These are phyloP conservation scores for Siderastrea radians DNA, from an alignment of 92 coral and sea anemone species.

Conservation along the genomic window DNA sequence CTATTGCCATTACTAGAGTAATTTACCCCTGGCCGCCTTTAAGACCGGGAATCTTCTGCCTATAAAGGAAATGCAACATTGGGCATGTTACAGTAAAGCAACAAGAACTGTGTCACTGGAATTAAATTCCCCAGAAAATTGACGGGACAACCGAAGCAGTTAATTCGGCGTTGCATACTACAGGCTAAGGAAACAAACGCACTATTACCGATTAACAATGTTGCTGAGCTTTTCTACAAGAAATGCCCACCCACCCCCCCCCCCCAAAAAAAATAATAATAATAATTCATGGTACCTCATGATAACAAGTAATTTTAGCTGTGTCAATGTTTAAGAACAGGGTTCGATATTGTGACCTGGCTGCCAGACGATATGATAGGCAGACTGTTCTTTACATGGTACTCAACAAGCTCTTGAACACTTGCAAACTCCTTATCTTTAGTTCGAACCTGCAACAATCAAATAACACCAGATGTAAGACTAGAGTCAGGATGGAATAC, in stretches of 20 bases:
- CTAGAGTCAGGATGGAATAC: too few relatives aligned
- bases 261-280: too few relatives aligned
- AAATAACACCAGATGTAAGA: background rate
- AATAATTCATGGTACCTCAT: background rate
- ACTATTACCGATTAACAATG: background rate
- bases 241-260: background rate
- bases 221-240: background rate
- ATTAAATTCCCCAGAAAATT: too few relatives aligned
- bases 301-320: background rate
- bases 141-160: too few relatives aligned
- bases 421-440: slow-evolving; percentile 90
- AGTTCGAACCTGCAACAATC: slow-evolving; percentile 84
- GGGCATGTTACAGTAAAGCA: too few relatives aligned
- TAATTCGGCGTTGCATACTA: too few relatives aligned
- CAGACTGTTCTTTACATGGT: slow-evolving; percentile 78
- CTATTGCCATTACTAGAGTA: too few relatives aligned
- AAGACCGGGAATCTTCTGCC: too few relatives aligned
- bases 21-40: too few relatives aligned
- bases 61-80: too few relatives aligned
- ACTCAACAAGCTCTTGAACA: slow-evolving; percentile 89
- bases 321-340: slow-evolving; percentile 79
- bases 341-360: slow-evolving; percentile 81
- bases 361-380: slow-evolving; percentile 98
- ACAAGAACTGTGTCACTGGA: too few relatives aligned
- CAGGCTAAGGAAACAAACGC: too few relatives aligned